A percentile compares a stretch with the other conserved stretches of the same genome.
Evolutionary conservation across 2,113 vertebrate genomes (phyloP).

Genomic region (Fukomys damarensis): DNA sequence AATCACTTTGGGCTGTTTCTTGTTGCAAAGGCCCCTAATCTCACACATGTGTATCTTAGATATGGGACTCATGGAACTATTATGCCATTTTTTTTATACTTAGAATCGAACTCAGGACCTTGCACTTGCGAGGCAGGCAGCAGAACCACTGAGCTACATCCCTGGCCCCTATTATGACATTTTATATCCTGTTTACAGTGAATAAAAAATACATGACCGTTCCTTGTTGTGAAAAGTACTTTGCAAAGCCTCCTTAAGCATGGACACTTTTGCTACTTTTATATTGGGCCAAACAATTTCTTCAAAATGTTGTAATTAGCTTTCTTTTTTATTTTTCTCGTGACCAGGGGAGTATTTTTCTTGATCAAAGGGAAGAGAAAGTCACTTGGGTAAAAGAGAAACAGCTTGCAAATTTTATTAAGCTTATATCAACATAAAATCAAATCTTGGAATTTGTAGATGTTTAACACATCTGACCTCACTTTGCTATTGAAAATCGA

Average conservation of each 20-base stretch:
- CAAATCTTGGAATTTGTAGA: not conserved
- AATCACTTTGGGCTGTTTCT: not conserved
- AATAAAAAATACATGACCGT: slow-evolving; percentile 41
- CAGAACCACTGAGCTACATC: too few species aligned
- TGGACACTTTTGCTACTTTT: slow-evolving; percentile 41
- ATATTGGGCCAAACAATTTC: not conserved
- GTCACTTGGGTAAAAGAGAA: not conserved
- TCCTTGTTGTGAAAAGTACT: not conserved
- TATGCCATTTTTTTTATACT: too few species aligned
- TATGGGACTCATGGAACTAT: not conserved
- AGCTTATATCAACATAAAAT: not conserved
- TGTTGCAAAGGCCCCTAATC: not conserved
- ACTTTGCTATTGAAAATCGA: not conserved
- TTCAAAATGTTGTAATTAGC: slow-evolving; percentile 37
- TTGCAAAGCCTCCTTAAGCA: not conserved
- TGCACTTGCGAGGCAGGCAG: too few species aligned
- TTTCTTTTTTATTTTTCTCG: not conserved
- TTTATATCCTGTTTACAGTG: slow-evolving; percentile 38
- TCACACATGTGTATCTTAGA: not conserved
- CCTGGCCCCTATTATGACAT: not conserved
- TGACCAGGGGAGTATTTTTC: not conserved
- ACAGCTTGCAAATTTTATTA: not conserved
- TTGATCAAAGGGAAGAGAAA: slow-evolving; percentile 4
- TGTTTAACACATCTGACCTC: not conserved
- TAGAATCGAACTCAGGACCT: too few species aligned